phyloP scores from a whole-genome alignment of 2,797 vertebrate genomes.

The Pyrocephalus nanus region DNA sequence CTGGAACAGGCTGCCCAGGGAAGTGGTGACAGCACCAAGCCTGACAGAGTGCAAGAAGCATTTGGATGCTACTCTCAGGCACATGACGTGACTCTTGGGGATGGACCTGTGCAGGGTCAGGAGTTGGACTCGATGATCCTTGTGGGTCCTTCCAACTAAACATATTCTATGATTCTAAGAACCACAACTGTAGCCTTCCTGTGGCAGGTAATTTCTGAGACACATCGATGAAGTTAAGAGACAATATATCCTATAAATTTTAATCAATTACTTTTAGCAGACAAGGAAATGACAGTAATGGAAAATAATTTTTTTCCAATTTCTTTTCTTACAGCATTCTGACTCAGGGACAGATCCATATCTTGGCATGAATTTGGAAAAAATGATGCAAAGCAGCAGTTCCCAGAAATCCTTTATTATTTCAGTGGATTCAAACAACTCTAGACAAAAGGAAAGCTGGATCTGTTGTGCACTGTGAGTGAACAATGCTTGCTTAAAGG shows the following conservation, averaged over 20 bases:
- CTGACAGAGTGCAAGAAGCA: background rate
- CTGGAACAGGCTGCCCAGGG: background rate
- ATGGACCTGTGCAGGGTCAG: background rate
- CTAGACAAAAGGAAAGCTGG: background rate
- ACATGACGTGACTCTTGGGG: background rate
- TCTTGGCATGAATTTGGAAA: background rate
- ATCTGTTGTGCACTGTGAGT: background rate
- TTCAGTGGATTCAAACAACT: background rate
- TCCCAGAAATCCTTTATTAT: constrained; percentile 3
- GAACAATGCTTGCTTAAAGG: background rate
- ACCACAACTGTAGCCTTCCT: background rate
- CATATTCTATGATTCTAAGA: background rate
- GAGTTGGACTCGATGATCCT: background rate
- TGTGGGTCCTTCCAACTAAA: background rate
- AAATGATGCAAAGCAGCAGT: background rate
- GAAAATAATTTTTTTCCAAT: background rate
- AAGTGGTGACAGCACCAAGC: background rate
- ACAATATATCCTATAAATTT: background rate
- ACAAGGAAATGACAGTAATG: background rate
- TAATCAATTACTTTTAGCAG: background rate
- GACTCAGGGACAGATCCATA: background rate
- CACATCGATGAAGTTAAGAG: background rate
- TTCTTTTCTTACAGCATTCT: background rate
- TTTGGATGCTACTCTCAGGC: background rate
- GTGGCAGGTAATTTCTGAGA: background rate